A percentile compares a stretch with the other conserved stretches of the same genome.
Evolutionary conservation across 2,113 vertebrate species (phyloP).

Genomic region (Zosterops borbonicus): DNA sequence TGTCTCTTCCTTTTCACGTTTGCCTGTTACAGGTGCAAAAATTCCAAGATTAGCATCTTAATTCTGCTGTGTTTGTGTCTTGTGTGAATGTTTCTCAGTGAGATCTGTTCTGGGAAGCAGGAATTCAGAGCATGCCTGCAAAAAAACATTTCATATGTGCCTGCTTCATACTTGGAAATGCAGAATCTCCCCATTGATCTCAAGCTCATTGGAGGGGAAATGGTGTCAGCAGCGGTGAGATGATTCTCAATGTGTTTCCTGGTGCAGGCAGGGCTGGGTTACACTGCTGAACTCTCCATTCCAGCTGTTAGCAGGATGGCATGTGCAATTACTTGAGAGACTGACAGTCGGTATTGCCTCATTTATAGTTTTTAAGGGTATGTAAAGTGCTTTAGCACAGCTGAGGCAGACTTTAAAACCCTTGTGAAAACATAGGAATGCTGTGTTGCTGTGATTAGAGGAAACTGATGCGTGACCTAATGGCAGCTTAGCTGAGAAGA

Average conservation of each 20-base stretch:
- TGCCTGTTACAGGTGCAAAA: neutral
- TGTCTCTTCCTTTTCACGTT: neutral
- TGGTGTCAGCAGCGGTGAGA: neutral
- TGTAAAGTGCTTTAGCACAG: neutral
- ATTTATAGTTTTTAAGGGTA: constrained; percentile 11
- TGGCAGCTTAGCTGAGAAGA: neutral
- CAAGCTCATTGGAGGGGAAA: neutral
- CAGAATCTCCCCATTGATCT: neutral
- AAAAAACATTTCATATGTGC: neutral
- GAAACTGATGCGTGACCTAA: neutral
- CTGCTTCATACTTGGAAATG: neutral
- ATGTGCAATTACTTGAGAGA: neutral
- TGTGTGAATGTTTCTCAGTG: neutral
- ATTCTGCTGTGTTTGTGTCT: neutral
- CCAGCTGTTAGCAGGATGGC: neutral
- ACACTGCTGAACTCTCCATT: neutral
- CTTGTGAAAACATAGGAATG: neutral
- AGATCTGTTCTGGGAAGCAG: neutral
- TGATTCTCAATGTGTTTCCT: neutral
- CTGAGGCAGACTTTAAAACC: neutral
- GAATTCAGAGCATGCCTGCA: neutral
- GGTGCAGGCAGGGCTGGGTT: neutral
- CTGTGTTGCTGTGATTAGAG: neutral
- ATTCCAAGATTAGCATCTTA: neutral
- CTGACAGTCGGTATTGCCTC: neutral